Conservation (phyloP, 2,797 vertebrate genomes). For the Heteromormyrus szaboi region DNA sequence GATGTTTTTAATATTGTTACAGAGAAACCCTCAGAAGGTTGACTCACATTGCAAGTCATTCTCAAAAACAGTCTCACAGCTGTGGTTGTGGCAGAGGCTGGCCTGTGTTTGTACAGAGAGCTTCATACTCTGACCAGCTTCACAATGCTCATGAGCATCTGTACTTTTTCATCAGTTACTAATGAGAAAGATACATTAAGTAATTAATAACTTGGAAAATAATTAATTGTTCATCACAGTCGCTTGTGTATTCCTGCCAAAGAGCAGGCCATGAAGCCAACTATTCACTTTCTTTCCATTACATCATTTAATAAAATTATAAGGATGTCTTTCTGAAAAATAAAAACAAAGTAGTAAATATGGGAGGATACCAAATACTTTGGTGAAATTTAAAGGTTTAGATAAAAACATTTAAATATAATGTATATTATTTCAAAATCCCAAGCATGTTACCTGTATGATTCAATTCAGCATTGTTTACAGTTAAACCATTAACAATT, state of each 20-base stretch:
- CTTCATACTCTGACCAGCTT: neutral
- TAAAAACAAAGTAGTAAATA: neutral
- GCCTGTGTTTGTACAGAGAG: neutral
- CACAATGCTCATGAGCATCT: neutral
- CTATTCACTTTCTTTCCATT: neutral
- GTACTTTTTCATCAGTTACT: neutral
- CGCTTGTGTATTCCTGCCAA: neutral
- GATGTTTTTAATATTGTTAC: conserved; percentile 25
- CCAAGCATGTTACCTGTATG: neutral
- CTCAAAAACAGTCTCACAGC: neutral
- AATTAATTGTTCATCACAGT: neutral
- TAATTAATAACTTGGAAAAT: conserved; percentile 11
- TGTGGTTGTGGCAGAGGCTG: neutral
- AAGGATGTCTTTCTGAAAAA: neutral
- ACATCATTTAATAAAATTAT: neutral
- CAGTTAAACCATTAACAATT: neutral
- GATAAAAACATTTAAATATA: neutral
- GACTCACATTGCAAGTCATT: neutral
- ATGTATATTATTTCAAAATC: neutral
- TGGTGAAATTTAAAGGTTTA: neutral
- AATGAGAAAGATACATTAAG: neutral
- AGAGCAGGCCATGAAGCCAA: neutral
- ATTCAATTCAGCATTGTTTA: neutral
- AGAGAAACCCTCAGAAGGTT: neutral
- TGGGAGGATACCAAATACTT: neutral